Percentiles rank a stretch among this genome's conserved stretches.
phyloP scores from a whole-genome alignment of 2,888 invertebrate genomes.

The Ischnus inquisitorius region DNA sequence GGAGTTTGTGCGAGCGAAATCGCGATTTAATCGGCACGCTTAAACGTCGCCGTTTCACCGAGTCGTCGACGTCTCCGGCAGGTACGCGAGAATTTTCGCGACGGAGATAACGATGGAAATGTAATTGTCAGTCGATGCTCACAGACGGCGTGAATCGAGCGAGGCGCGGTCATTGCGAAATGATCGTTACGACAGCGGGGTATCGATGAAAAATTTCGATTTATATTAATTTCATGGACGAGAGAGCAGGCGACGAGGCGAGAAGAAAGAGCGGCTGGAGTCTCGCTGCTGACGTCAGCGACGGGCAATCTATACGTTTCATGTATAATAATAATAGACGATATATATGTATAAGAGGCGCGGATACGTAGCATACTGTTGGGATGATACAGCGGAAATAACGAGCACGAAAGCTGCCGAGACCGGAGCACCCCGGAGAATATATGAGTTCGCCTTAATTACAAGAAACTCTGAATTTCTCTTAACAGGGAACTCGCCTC shows the following conservation, averaged over 20 bases:
- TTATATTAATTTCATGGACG: slow-evolving; percentile 20
- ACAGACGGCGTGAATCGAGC: background rate
- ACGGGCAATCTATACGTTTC: slow-evolving; percentile 28
- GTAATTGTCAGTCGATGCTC: background rate
- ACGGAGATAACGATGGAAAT: background rate
- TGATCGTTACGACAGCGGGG: background rate
- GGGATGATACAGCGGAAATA: slow-evolving; percentile 9
- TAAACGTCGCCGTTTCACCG: background rate
- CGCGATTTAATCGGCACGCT: slow-evolving; percentile 24
- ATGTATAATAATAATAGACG: background rate
- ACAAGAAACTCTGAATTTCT: slow-evolving; percentile 36
- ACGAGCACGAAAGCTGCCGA: slow-evolving; percentile 1
- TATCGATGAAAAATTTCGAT: background rate
- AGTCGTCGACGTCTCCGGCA: background rate
- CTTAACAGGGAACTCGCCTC: background rate
- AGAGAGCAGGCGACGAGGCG: slow-evolving; percentile 6
- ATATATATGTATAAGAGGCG: background rate
- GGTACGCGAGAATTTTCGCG: background rate
- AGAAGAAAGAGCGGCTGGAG: slow-evolving; percentile 24
- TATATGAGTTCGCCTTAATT: slow-evolving; percentile 41
- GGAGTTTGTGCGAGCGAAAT: background rate
- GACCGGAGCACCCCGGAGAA: slow-evolving; percentile 1
- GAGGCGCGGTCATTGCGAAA: background rate
- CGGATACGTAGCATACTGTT: background rate
- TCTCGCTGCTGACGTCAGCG: slow-evolving; percentile 46